Evolutionary conservation across 2,888 invertebrate species (phyloP).

Genomic region (Scaptomyza caliginosa): DNA sequence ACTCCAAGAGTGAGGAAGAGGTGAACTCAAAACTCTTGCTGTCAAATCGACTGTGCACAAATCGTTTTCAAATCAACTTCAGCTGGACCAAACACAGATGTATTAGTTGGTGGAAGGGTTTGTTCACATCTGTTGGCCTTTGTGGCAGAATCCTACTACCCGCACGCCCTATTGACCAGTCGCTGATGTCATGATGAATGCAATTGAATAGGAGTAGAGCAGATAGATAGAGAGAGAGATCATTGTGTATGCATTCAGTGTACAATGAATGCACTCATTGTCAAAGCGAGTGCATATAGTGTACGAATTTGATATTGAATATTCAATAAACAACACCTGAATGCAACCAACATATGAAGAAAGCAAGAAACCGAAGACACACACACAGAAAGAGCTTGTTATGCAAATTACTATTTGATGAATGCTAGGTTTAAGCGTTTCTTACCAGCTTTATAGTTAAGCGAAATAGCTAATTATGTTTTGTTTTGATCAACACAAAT

Average conservation of each 20-base stretch:
- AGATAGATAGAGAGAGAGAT: background rate
- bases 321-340: constrained; percentile 11
- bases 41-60: constrained; percentile 60
- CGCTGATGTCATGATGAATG: constrained; percentile 2
- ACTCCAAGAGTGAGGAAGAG: background rate
- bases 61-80: constrained; percentile 57
- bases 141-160: background rate
- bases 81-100: background rate
- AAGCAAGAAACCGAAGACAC: background rate
- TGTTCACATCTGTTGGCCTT: background rate
- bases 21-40: constrained; percentile 24
- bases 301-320: constrained; percentile 18
- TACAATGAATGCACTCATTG: constrained; percentile 7
- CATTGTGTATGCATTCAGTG: constrained; percentile 4
- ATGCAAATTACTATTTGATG: background rate
- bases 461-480: too few species aligned
- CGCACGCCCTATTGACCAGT: background rate
- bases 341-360: background rate
- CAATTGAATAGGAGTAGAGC: constrained; percentile 8
- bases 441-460: too few species aligned
- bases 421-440: too few species aligned
- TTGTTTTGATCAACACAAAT: too few species aligned
- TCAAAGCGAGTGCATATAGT: constrained; percentile 11
- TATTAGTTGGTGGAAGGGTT: background rate
- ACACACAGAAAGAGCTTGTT: background rate